Percentiles rank a stretch among this genome's conserved stretches.
Conservation (phyloP, 2,888 invertebrate species). For the Sicus ferrugineus region DNA sequence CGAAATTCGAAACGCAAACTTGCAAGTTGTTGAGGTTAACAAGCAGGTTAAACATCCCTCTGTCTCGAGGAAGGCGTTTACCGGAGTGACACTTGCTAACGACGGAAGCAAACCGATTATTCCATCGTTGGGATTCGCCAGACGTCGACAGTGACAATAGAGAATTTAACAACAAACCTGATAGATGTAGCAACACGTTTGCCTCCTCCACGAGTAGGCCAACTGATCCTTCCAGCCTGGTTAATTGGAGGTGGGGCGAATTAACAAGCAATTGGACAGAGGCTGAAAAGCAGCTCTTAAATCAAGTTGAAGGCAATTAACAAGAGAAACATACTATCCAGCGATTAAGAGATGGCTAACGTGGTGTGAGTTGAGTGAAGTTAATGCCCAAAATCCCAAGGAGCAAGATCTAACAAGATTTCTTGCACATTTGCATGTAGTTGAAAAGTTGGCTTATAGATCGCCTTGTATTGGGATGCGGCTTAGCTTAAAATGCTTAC, state of each 20-base stretch:
- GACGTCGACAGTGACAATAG: conserved; percentile 27
- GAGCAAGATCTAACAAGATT: no score
- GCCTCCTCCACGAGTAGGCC: not conserved
- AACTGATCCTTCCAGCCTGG: not conserved
- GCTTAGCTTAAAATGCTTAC: no score
- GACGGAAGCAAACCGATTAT: conserved; percentile 24
- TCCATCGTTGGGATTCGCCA: conserved; percentile 32
- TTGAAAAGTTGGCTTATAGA: no score
- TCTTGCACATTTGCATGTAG: no score
- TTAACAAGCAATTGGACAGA: no score
- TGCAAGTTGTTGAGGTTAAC: conserved; percentile 14
- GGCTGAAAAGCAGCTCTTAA: no score
- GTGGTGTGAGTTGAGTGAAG: no score
- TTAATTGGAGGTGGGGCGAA: not conserved
- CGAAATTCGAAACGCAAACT: not conserved
- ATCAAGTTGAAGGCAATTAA: no score
- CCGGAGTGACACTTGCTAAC: conserved; percentile 27
- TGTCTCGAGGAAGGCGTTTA: conserved; percentile 22
- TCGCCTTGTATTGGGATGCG: no score
- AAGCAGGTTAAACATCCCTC: conserved; percentile 30
- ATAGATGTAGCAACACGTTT: not conserved
- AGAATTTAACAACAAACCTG: not conserved
- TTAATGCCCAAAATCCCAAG: no score
- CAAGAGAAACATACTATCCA: no score
- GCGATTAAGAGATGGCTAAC: no score